Conservation (phyloP, 1,140 invertebrate species). For the Onthophagus taurus region DNA sequence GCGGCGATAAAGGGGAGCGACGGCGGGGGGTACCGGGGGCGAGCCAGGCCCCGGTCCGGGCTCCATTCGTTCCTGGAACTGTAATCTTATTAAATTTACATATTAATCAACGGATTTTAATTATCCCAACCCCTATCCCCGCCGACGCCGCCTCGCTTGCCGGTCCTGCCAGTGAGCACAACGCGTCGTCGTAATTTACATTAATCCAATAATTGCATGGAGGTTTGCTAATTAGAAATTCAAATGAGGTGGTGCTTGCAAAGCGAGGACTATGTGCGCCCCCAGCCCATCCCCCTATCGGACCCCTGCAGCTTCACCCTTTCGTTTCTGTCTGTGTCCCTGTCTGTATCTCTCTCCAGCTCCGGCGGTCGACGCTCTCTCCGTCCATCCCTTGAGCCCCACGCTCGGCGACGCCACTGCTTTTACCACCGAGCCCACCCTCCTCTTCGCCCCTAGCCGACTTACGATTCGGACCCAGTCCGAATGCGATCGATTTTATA, state of each 20-base stretch:
- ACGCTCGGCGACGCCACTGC: slow-evolving; percentile 29
- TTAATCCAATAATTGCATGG: slow-evolving; percentile 89
- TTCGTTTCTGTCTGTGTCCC: slow-evolving; percentile 11
- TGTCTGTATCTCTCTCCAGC: neutral
- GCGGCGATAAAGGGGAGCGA: too few relatives aligned
- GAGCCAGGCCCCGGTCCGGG: slow-evolving; percentile 15
- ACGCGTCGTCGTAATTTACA: slow-evolving; percentile 78
- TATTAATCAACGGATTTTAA: slow-evolving; percentile 97
- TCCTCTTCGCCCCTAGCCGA: slow-evolving; percentile 15
- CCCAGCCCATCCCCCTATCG: slow-evolving; percentile 21
- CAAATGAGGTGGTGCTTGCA: slow-evolving; percentile 69
- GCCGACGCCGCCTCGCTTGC: slow-evolving; percentile 20
- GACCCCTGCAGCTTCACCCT: slow-evolving; percentile 36
- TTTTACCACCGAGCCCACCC: slow-evolving; percentile 13
- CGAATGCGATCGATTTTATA: slow-evolving; percentile 37
- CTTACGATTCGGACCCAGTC: slow-evolving; percentile 32
- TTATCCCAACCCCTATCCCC: slow-evolving; percentile 51
- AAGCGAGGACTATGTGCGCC: slow-evolving; percentile 32
- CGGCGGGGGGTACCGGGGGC: slow-evolving; percentile 4
- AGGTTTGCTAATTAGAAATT: slow-evolving; percentile 86
- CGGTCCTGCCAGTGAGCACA: slow-evolving; percentile 35
- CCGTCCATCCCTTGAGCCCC: slow-evolving; percentile 40
- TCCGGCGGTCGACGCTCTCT: slow-evolving; percentile 29
- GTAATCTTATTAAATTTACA: slow-evolving; percentile 97
- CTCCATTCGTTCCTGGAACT: slow-evolving; percentile 52